These are phyloP conservation scores for Pachypanchax playfairii DNA, from an alignment of 2,113 vertebrate species.

Conservation along the genomic window DNA sequence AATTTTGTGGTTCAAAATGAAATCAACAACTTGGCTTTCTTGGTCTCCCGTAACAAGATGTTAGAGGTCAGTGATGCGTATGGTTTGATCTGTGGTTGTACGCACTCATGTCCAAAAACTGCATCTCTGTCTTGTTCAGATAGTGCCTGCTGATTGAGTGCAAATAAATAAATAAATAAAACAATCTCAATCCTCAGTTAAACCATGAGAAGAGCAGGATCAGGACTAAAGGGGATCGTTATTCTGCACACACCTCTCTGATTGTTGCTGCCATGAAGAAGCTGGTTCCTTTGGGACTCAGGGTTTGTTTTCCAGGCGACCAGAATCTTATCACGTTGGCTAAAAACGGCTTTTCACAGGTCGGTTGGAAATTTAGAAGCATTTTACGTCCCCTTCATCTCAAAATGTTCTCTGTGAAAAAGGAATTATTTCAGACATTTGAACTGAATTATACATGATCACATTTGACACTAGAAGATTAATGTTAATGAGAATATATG, in stretches of 20 bases:
- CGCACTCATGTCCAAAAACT: background rate
- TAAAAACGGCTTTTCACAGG: slow-evolving; percentile 88
- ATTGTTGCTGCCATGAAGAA: slow-evolving; percentile 90
- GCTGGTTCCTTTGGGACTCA: slow-evolving; percentile 88
- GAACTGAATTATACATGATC: background rate
- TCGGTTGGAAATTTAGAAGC: slow-evolving; percentile 50
- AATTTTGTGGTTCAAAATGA: slow-evolving; percentile 96
- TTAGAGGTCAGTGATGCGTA: slow-evolving; percentile 80
- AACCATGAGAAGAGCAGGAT: slow-evolving; percentile 86
- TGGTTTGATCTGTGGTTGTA: background rate
- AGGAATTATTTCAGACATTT: background rate
- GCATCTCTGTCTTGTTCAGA: background rate
- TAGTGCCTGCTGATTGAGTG: background rate
- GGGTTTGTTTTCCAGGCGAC: slow-evolving; percentile 87
- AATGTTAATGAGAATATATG: no score
- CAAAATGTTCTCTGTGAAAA: background rate
- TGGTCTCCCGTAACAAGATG: slow-evolving; percentile 87
- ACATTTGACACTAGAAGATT: background rate
- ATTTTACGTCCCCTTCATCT: background rate
- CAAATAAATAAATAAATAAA: background rate
- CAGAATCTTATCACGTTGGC: slow-evolving; percentile 87
- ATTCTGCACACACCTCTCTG: slow-evolving; percentile 91
- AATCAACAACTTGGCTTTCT: slow-evolving; percentile 93
- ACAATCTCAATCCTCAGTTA: slow-evolving; percentile 53
- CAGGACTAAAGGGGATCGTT: slow-evolving; percentile 89